phyloP scores from a whole-genome alignment of 2,113 vertebrate genomes.

The Labeo catla region DNA sequence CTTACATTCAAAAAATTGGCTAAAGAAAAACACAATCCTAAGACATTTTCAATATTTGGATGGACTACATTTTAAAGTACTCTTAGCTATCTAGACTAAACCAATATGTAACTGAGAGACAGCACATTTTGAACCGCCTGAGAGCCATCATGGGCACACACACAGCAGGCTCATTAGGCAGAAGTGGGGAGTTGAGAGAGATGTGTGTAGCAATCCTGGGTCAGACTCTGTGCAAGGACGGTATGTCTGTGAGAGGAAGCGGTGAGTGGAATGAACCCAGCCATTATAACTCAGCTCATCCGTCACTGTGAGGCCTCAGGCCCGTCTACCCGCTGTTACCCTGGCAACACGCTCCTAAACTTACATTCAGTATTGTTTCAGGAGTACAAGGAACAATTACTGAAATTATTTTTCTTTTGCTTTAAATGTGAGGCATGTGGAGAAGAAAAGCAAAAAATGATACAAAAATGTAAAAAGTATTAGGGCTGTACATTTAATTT shows the following conservation, averaged over 20 bases:
- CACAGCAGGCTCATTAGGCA: constrained; percentile 26
- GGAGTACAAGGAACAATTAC: not conserved
- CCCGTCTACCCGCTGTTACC: constrained; percentile 76
- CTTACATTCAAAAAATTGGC: not conserved
- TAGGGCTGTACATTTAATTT: not conserved
- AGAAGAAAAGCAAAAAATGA: not conserved
- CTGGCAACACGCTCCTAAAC: constrained; percentile 74
- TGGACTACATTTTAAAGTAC: not conserved
- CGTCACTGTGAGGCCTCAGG: constrained; percentile 74
- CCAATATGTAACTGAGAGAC: not conserved
- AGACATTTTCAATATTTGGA: not conserved
- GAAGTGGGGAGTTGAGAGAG: constrained; percentile 54
- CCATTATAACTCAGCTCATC: constrained; percentile 77
- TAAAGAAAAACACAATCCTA: not conserved
- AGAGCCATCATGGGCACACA: constrained; percentile 18
- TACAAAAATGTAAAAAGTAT: not conserved
- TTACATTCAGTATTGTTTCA: constrained; percentile 59
- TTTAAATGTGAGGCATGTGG: not conserved
- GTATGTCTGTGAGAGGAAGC: constrained; percentile 58
- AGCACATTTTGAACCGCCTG: constrained; percentile 13
- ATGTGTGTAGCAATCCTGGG: constrained; percentile 64
- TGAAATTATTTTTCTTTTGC: not conserved
- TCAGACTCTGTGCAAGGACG: constrained; percentile 67
- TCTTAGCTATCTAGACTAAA: not conserved
- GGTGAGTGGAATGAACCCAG: constrained; percentile 61